Evolutionary conservation across 2,113 vertebrate species (phyloP).

Genomic region (Scomber colias): DNA sequence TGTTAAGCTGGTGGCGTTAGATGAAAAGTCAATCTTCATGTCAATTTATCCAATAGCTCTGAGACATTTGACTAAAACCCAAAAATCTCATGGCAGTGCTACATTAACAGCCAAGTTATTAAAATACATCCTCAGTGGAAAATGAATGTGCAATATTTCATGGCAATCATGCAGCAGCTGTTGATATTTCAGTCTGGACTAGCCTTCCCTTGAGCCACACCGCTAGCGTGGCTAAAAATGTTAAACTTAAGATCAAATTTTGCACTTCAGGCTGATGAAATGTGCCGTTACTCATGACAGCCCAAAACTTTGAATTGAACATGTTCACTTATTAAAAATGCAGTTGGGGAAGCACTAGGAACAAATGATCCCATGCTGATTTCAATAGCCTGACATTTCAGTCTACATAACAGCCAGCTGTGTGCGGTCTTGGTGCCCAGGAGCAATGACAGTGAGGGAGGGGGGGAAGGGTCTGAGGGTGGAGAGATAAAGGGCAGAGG

Average conservation of each 20-base stretch:
- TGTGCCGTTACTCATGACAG: conserved; percentile 1
- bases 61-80: no score
- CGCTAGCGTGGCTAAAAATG: neutral
- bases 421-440: conserved; percentile 20
- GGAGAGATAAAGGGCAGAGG: conserved; percentile 10
- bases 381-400: conserved; percentile 67
- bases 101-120: no score
- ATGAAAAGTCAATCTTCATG: no score
- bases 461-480: neutral
- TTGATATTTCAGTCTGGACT: neutral
- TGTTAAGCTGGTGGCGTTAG: no score
- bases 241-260: neutral
- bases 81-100: no score
- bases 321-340: conserved; percentile 25
- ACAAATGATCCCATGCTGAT: conserved; percentile 48
- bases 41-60: no score
- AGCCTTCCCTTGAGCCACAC: neutral
- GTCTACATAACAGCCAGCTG: conserved; percentile 19
- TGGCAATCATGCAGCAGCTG: no score
- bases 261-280: neutral
- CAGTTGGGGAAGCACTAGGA: conserved; percentile 14
- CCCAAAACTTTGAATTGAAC: conserved; percentile 12
- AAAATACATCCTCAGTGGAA: no score
- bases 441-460: neutral
- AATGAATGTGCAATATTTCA: no score